Conservation (phyloP, 2,888 invertebrate genomes). For the Laspeyria flexula region DNA sequence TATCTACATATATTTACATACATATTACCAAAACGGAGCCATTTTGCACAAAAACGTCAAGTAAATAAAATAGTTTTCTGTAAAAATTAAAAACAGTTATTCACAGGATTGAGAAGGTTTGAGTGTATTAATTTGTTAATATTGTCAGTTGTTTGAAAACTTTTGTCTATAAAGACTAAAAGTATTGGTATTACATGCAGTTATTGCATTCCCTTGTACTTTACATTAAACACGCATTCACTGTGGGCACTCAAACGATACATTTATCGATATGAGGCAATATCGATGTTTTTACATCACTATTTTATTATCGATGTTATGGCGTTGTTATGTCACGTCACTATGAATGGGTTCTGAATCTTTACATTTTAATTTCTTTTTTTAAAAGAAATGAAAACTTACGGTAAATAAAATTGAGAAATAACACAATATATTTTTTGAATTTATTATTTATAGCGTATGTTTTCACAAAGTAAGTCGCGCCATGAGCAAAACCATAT, state of each 20-base stretch:
- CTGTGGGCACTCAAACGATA: constrained; percentile 79
- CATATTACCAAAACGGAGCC: too few relatives aligned
- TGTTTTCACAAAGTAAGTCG: too few relatives aligned
- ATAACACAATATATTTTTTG: too few relatives aligned
- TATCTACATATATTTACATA: too few relatives aligned
- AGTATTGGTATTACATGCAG: constrained; percentile 63
- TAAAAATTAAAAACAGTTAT: constrained; percentile 69
- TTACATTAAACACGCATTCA: constrained; percentile 80
- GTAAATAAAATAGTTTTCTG: not conserved
- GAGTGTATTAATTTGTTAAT: constrained; percentile 40
- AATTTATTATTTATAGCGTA: too few relatives aligned
- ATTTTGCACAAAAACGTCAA: too few relatives aligned
- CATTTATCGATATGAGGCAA: constrained; percentile 62
- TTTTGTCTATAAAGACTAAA: constrained; percentile 46
- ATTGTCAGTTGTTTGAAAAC: constrained; percentile 18
- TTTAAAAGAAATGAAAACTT: too few relatives aligned
- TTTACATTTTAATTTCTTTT: too few relatives aligned
- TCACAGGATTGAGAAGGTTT: constrained; percentile 67
- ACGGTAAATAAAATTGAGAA: too few relatives aligned
- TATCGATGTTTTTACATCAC: constrained; percentile 46
- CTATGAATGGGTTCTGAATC: too few relatives aligned
- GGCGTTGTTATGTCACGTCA: constrained; percentile 9
- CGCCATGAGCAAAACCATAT: too few relatives aligned
- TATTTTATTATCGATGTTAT: constrained; percentile 1
- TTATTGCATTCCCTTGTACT: constrained; percentile 69